Evolutionary conservation across 92 coral and sea anemone genomes (phyloP).

Genomic region (Epizoanthus fatuus): DNA sequence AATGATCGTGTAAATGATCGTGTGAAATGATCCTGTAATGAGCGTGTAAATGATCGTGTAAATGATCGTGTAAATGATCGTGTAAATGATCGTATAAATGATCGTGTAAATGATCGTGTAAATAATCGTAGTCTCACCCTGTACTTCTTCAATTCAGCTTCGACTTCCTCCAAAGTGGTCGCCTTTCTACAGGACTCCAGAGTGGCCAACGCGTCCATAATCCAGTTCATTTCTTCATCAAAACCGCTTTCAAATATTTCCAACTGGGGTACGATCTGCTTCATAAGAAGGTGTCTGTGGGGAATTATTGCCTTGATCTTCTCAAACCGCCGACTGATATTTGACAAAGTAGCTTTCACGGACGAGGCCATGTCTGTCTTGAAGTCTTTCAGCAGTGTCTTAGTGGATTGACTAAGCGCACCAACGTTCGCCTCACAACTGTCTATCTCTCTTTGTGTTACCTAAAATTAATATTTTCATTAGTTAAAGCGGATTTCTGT

Average conservation of each 20-base stretch:
- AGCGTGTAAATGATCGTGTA: neutral
- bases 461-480: conserved; percentile 39
- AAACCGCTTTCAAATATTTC: conserved; percentile 82
- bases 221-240: conserved; percentile 83
- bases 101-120: neutral
- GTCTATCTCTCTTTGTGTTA: conserved; percentile 81
- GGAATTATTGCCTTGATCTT: conserved; percentile 91
- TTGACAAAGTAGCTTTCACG: conserved; percentile 91
- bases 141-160: conserved; percentile 69
- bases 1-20: too few species aligned
- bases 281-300: conserved; percentile 73
- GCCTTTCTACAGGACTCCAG: conserved; percentile 78
- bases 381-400: conserved; percentile 90
- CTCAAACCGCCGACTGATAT: conserved; percentile 96
- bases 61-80: too few species aligned
- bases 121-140: conserved; percentile 58
- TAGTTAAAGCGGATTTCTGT: too few species aligned
- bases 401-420: conserved; percentile 85
- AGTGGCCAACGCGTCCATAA: conserved; percentile 72
- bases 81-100: too few species aligned
- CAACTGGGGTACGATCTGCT: conserved; percentile 87
- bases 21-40: neutral
- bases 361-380: conserved; percentile 99
- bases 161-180: conserved; percentile 74
- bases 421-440: conserved; percentile 80